Evolutionary conservation across 1,140 invertebrate genomes (phyloP), one percentile per base, ranked within the genome.

Genomic region (Steinernema feltiae): DNA sequence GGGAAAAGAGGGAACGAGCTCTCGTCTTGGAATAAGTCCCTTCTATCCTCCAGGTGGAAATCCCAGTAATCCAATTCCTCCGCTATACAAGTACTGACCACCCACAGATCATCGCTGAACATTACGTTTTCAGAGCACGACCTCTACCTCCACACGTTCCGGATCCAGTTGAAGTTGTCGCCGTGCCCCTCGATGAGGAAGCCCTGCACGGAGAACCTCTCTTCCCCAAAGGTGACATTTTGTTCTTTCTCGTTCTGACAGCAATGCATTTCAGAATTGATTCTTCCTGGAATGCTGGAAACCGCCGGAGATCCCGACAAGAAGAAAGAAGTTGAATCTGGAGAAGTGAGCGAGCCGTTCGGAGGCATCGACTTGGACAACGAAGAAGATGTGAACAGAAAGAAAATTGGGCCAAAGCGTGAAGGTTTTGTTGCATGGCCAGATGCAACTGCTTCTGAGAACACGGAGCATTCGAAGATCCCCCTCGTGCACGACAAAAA

Each of bases 131-230:
- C 69, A 81, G 78, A 48, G 80, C 80, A 18, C 75, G 80, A 3
- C 80, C 80, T 12, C 76, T 81, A 0, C 80, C 80, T 1, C 73
- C 77, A 2, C 80, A 81, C 30, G 76, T 79, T 17, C 80, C 80
- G 18, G 78, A 81, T 29, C 80, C 80, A n/a, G 78, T 80, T 18
- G 80, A 81, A 71, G 78, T 81, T 12, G 80, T 81, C 3, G 80
- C 80, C 7, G 80, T 81, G 18, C 80, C 80, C 1, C 70, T 81
- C 0, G 80, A 81, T 48, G 80, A 81, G 63, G 80, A 81, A 74
- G 76, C 80, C 1, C 71, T 81, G 0, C 80, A 81, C 63, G 80
- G 80, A 41, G 80, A 81, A 35, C 80, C 78, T 1, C 80, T 81
- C 0, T 81, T 80, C 75, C 80, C 80, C 29, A 71, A 71, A 71